These are phyloP conservation scores for Amorpha juglandis DNA, from an alignment of 2,888 invertebrate species.

Conservation along the genomic window DNA sequence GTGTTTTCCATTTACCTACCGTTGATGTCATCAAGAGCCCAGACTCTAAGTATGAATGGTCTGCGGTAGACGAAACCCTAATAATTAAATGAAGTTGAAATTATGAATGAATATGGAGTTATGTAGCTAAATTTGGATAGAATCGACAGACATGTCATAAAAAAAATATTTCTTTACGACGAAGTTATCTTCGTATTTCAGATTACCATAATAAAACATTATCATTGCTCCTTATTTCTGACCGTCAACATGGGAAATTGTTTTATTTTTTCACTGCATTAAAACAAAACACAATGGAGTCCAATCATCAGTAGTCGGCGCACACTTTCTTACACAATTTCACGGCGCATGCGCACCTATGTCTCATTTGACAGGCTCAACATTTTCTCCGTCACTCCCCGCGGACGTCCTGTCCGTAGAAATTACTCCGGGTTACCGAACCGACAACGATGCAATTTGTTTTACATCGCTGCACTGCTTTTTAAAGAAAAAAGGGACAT, in stretches of 20 bases:
- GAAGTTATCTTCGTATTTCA: too few relatives aligned
- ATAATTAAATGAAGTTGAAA: too few relatives aligned
- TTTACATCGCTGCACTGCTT: constrained; percentile 9
- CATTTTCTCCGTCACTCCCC: constrained; percentile 69
- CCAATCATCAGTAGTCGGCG: constrained; percentile 30
- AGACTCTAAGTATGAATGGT: too few relatives aligned
- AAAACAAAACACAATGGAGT: neutral
- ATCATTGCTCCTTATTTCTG: too few relatives aligned
- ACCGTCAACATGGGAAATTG: neutral
- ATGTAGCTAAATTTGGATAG: too few relatives aligned
- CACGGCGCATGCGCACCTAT: constrained; percentile 69
- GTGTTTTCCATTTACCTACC: too few relatives aligned
- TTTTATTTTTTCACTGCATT: neutral
- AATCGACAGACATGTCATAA: too few relatives aligned
- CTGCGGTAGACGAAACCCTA: too few relatives aligned
- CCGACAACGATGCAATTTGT: neutral
- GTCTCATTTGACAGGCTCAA: constrained; percentile 55
- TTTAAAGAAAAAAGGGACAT: neutral
- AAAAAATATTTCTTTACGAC: too few relatives aligned
- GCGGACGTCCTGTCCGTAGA: constrained; percentile 56
- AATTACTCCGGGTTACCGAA: constrained; percentile 35
- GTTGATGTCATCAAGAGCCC: too few relatives aligned
- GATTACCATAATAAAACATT: too few relatives aligned
- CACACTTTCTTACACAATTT: constrained; percentile 79
- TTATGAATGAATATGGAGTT: too few relatives aligned